Evolutionary conservation across 2,113 vertebrate genomes (phyloP).

Genomic region (Hippocampus barbouri): DNA sequence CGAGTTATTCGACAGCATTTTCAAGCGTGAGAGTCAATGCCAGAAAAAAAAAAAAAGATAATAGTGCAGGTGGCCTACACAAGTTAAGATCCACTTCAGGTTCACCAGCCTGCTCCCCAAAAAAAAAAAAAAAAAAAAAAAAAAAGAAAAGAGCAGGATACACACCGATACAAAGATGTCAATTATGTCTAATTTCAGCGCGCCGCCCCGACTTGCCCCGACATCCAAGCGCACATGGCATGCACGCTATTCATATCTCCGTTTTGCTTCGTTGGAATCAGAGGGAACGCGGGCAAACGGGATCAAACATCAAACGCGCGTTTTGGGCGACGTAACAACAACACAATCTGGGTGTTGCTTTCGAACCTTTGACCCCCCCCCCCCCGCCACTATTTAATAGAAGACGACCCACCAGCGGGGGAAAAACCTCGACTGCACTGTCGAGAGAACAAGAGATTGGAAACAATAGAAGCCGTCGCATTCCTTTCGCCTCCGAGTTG

Average conservation of each 20-base stretch:
- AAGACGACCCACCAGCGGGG: conserved; percentile 19
- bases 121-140: not conserved
- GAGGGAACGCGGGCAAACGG: not conserved
- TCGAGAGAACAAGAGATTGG: conserved; percentile 20
- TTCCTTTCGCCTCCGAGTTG: conserved; percentile 6
- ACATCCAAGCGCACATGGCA: not conserved
- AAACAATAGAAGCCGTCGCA: conserved; percentile 27
- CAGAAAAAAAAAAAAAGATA: not conserved
- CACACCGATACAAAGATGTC: conserved; percentile 14
- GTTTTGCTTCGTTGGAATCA: not conserved
- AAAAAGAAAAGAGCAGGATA: conserved; percentile 13
- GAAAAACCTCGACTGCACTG: conserved; percentile 11
- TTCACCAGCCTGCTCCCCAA: not conserved
- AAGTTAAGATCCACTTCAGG: not conserved
- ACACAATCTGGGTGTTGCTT: conserved; percentile 35
- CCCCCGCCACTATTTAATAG: conserved; percentile 13
- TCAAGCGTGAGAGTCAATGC: too few relatives aligned
- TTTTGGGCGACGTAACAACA: not conserved
- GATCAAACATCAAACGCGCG: not conserved
- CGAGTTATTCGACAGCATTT: too few relatives aligned
- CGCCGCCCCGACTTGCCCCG: conserved; percentile 1
- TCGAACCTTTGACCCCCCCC: conserved; percentile 20
- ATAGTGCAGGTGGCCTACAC: conserved; percentile 2
- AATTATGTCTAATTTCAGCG: conserved; percentile 7
- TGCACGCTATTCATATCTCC: not conserved